Evolutionary conservation across 2,113 vertebrate species (phyloP).

Genomic region (Scomber colias): DNA sequence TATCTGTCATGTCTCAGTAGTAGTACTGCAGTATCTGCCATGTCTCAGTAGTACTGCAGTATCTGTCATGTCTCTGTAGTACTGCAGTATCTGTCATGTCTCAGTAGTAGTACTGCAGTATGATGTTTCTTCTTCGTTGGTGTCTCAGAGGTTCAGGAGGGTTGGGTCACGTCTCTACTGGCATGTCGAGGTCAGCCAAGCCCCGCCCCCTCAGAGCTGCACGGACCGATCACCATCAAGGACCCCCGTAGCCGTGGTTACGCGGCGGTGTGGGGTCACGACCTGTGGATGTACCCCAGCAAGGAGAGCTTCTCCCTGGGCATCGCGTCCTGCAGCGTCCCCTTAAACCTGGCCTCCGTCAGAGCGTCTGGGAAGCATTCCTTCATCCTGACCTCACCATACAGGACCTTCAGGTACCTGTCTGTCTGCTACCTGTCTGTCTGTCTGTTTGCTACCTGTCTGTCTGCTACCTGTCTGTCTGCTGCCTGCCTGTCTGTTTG

Average conservation of each 20-base stretch:
- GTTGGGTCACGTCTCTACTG: conserved; percentile 81
- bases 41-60: neutral
- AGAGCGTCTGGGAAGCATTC: conserved; percentile 75
- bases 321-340: conserved; percentile 78
- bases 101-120: neutral
- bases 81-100: neutral
- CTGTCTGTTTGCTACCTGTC: neutral
- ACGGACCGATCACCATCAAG: conserved; percentile 79
- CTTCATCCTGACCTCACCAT: conserved; percentile 83
- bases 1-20: neutral
- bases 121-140: neutral
- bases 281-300: conserved; percentile 84
- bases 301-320: conserved; percentile 83
- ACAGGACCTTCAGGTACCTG: conserved; percentile 82
- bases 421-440: neutral
- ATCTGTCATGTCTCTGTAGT: neutral
- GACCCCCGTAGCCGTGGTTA: conserved; percentile 75
- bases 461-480: neutral
- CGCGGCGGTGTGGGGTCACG: conserved; percentile 75
- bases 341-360: conserved; percentile 80
- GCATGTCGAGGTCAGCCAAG: conserved; percentile 70
- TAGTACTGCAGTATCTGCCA: neutral
- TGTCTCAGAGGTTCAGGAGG: conserved; percentile 74
- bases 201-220: conserved; percentile 58
- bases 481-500: no score